These are phyloP conservation scores for Rugalucina vietnamica DNA, from an alignment of 2,888 invertebrate genomes.

Conservation along the genomic window DNA sequence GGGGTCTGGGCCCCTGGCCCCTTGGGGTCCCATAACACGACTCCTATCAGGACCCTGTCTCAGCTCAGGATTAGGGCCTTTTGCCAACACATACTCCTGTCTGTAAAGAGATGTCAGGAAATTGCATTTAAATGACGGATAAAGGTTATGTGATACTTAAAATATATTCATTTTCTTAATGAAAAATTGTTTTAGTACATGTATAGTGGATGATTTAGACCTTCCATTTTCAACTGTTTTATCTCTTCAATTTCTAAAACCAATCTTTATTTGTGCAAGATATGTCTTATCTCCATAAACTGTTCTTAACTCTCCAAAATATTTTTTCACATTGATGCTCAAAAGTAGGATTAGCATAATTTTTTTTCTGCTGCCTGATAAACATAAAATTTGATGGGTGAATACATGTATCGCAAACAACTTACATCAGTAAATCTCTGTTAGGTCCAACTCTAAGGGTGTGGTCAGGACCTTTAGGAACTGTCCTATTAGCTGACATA, in stretches of 20 bases:
- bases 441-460: slow-evolving; percentile 91
- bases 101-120: slow-evolving; percentile 39
- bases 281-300: too few relatives aligned
- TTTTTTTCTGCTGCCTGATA: too few relatives aligned
- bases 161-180: too few relatives aligned
- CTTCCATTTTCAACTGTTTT: too few relatives aligned
- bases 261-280: too few relatives aligned
- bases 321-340: too few relatives aligned
- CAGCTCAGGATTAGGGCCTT: slow-evolving; percentile 66
- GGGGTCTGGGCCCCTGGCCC: slow-evolving; percentile 68
- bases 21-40: slow-evolving; percentile 63
- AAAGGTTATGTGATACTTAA: neutral
- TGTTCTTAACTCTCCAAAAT: too few relatives aligned
- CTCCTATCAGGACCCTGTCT: slow-evolving; percentile 63
- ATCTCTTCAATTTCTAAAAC: too few relatives aligned
- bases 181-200: too few relatives aligned
- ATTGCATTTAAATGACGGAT: neutral
- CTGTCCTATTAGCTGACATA: slow-evolving; percentile 62
- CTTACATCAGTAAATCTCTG: slow-evolving; percentile 90
- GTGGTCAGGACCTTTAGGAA: slow-evolving; percentile 89
- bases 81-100: slow-evolving; percentile 51
- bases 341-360: too few relatives aligned
- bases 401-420: neutral
- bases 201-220: too few relatives aligned
- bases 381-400: neutral